Evolutionary conservation across 1,140 invertebrate species (phyloP).

Genomic region (Chrysoperla carnea): DNA sequence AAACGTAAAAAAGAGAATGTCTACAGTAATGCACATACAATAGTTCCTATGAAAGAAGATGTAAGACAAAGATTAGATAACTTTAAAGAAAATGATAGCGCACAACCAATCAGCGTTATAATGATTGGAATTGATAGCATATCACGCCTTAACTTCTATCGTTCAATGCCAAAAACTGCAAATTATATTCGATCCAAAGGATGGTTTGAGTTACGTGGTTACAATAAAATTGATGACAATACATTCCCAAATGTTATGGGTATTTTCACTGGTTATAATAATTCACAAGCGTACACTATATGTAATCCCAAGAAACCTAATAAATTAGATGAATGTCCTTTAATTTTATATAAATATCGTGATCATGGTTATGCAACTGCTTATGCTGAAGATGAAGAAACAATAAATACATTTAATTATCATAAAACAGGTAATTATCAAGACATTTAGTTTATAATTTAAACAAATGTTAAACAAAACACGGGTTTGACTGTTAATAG

Average conservation of each 20-base stretch:
- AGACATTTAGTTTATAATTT: no score
- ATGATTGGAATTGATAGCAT: constrained; percentile 68
- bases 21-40: constrained; percentile 32
- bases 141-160: constrained; percentile 55
- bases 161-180: constrained; percentile 57
- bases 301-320: constrained; percentile 28
- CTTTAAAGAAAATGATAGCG: constrained; percentile 3
- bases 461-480: no score
- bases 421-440: constrained; percentile 18
- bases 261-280: constrained; percentile 43
- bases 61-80: constrained; percentile 11
- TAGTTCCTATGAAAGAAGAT: constrained; percentile 16
- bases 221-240: constrained; percentile 57
- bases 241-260: constrained; percentile 73
- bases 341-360: constrained; percentile 41
- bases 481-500: no score
- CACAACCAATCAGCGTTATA: constrained; percentile 36
- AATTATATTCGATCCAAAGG: constrained; percentile 32
- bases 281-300: constrained; percentile 22
- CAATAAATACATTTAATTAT: constrained; percentile 44
- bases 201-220: constrained; percentile 36
- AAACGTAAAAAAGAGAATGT: constrained; percentile 16
- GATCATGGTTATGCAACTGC: constrained; percentile 38
- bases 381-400: constrained; percentile 40
- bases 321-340: constrained; percentile 34